A percentile compares a stretch with the other conserved stretches of the same genome.
Conservation (phyloP, 2,888 invertebrate genomes). For the Pyralis farinalis region DNA sequence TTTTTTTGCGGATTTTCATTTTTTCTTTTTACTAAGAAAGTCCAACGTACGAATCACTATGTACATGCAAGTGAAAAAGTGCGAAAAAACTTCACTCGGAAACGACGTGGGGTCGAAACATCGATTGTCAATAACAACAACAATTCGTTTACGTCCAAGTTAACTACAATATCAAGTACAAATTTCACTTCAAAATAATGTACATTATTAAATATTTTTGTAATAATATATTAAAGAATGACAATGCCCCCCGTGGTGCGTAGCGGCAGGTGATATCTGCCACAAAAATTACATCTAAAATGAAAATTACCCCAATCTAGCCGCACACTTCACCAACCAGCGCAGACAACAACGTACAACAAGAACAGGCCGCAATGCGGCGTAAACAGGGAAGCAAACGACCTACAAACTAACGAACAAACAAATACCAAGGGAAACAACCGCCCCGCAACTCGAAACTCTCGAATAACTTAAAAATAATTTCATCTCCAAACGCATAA, state of each 20-base stretch:
- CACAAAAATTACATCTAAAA: slow-evolving; percentile 59
- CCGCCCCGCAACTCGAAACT: slow-evolving; percentile 49
- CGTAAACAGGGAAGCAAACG: slow-evolving; percentile 57
- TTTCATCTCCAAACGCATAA: slow-evolving; percentile 12
- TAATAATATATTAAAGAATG: slow-evolving; percentile 20
- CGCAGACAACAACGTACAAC: slow-evolving; percentile 47
- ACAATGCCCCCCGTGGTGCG: slow-evolving; percentile 53
- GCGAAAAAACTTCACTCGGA: slow-evolving; percentile 59
- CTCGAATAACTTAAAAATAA: slow-evolving; percentile 37
- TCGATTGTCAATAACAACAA: slow-evolving; percentile 48
- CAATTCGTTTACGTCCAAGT: slow-evolving; percentile 33
- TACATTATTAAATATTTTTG: slow-evolving; percentile 28
- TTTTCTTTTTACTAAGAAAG: slow-evolving; percentile 46
- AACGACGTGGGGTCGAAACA: slow-evolving; percentile 56
- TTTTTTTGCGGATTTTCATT: slow-evolving; percentile 58
- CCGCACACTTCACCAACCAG: slow-evolving; percentile 5
- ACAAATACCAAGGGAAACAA: slow-evolving; percentile 26
- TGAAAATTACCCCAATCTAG: slow-evolving; percentile 4
- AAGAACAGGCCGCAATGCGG: slow-evolving; percentile 28
- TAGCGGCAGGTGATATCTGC: slow-evolving; percentile 65
- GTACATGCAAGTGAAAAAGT: slow-evolving; percentile 66
- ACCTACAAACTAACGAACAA: slow-evolving; percentile 62
- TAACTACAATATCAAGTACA: slow-evolving; percentile 57
- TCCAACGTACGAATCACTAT: slow-evolving; percentile 47
- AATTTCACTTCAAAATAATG: slow-evolving; percentile 52